A percentile compares a stretch with the other conserved stretches of the same genome.
Evolutionary conservation across 2,888 invertebrate genomes (phyloP).

Genomic region (Anthophora plumipes): DNA sequence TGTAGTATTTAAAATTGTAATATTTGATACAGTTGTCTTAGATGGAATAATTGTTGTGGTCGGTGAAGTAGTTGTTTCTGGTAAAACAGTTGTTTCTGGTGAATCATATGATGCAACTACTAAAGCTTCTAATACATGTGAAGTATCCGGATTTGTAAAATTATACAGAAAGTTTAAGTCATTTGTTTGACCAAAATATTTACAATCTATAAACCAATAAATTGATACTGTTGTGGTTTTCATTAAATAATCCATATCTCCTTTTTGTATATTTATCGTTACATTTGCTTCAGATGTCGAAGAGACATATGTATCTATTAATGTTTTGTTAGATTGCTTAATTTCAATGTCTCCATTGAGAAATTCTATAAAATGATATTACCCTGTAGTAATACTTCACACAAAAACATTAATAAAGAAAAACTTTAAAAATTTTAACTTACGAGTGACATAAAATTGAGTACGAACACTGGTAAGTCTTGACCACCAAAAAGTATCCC

Average conservation of each 20-base stretch:
- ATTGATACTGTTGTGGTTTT: constrained; percentile 87
- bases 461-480: constrained; percentile 82
- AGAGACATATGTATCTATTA: constrained; percentile 88
- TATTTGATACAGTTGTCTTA: constrained; percentile 53
- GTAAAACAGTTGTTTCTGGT: constrained; percentile 78
- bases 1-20: constrained; percentile 54
- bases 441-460: constrained; percentile 85
- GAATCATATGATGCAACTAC: constrained; percentile 90
- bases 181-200: constrained; percentile 88
- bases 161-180: constrained; percentile 88
- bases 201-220: constrained; percentile 93
- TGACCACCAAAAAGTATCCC: constrained; percentile 83
- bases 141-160: constrained; percentile 87
- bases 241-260: constrained; percentile 87
- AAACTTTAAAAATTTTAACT: constrained; percentile 58
- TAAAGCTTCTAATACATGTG: constrained; percentile 89
- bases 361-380: constrained; percentile 85
- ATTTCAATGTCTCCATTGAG: constrained; percentile 89
- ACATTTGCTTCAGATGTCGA: constrained; percentile 84
- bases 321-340: constrained; percentile 87
- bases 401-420: not conserved
- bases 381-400: not conserved
- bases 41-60: constrained; percentile 67
- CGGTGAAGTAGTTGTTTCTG: constrained; percentile 78
- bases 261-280: constrained; percentile 86